These are phyloP conservation scores for Lophochroa leadbeateri DNA, from an alignment of 2,113 vertebrate species.

Conservation along the genomic window DNA sequence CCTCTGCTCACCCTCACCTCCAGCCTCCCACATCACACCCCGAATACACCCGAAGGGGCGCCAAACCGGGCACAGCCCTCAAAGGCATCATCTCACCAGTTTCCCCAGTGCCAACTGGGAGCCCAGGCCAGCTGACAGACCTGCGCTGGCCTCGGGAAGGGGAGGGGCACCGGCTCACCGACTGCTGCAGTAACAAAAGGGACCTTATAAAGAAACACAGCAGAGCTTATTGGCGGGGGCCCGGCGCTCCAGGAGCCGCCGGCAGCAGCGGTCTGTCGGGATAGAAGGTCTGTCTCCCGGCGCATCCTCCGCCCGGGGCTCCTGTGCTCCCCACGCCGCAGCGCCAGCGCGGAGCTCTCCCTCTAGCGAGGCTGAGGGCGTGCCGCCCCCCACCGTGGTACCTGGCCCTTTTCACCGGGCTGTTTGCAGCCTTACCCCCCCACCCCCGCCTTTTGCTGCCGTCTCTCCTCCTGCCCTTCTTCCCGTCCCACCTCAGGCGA, in stretches of 20 bases:
- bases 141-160: not conserved
- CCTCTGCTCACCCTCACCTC: not conserved
- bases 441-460: not conserved
- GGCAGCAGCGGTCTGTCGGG: not conserved
- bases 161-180: not conserved
- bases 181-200: not conserved
- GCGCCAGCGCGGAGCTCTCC: not conserved
- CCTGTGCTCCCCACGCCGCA: not conserved
- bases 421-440: not conserved
- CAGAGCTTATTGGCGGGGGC: not conserved
- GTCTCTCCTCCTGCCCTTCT: not conserved
- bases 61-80: not conserved
- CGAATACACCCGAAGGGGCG: not conserved
- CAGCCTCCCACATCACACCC: not conserved
- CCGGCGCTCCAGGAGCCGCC: not conserved
- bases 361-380: not conserved
- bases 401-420: not conserved
- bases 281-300: not conserved
- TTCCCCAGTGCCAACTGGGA: not conserved
- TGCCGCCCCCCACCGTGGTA: not conserved
- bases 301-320: not conserved
- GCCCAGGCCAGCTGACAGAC: not conserved
- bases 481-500: not conserved
- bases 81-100: not conserved
- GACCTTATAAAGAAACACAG: conserved; percentile 12